Conservation (phyloP, 1,140 invertebrate genomes). For the Euwallacea similis region DNA sequence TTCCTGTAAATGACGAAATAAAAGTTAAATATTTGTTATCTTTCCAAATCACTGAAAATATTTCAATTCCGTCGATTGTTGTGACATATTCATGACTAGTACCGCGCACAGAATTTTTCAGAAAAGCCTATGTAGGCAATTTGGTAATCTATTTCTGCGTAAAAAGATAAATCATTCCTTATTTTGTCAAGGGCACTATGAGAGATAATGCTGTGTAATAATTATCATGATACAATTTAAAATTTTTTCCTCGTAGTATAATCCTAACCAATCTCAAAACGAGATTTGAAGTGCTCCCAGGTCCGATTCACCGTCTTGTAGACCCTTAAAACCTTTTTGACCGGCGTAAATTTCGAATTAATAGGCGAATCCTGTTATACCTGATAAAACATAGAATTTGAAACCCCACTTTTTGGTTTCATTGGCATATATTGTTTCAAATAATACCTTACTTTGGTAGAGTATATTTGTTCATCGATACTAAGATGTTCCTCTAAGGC, state of each 20-base stretch:
- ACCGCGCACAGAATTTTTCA: background rate
- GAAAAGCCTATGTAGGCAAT: background rate
- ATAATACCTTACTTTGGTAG: conserved; percentile 38
- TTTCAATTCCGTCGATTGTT: too few relatives aligned
- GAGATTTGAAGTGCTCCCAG: background rate
- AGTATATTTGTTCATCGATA: conserved; percentile 42
- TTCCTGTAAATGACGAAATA: too few relatives aligned
- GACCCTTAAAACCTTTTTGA: background rate
- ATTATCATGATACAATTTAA: too few relatives aligned
- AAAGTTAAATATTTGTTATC: background rate
- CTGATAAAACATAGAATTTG: background rate
- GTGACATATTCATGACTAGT: background rate
- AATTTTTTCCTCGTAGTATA: too few relatives aligned
- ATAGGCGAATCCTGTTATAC: background rate
- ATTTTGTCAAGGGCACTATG: too few relatives aligned
- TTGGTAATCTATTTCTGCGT: too few relatives aligned
- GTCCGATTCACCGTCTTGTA: background rate
- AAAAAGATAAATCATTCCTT: too few relatives aligned
- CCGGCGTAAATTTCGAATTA: background rate
- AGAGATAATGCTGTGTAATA: too few relatives aligned
- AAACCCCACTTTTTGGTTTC: background rate
- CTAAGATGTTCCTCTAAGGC: conserved; percentile 28
- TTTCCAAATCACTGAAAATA: background rate
- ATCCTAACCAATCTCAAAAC: too few relatives aligned
- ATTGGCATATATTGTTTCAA: background rate